Conservation (phyloP, 2,113 vertebrate species). For the Montifringilla adamsi region DNA sequence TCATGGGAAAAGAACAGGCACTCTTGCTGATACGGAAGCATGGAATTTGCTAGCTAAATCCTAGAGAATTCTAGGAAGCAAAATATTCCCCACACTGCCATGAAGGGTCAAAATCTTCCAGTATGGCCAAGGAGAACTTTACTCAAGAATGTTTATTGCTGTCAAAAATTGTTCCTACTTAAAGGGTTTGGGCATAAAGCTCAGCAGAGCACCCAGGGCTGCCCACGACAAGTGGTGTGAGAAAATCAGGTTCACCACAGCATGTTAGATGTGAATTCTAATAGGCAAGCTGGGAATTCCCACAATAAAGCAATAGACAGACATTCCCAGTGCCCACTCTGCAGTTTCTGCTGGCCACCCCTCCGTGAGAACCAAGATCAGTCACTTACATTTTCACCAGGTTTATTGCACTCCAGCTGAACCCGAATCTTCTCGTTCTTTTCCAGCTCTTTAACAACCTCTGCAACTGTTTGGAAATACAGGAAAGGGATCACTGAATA, state of each 20-base stretch:
- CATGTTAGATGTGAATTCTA: neutral
- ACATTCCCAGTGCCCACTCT: neutral
- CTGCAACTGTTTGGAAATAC: constrained; percentile 79
- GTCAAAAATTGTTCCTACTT: neutral
- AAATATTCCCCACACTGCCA: neutral
- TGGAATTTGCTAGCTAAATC: constrained; percentile 27
- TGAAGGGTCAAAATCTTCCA: neutral
- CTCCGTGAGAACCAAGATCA: neutral
- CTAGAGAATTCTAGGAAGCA: constrained; percentile 12
- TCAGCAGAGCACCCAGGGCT: neutral
- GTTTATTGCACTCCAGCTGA: constrained; percentile 73
- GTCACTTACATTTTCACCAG: constrained; percentile 36
- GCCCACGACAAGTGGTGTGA: neutral
- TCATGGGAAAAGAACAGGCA: neutral
- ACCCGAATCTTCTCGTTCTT: constrained; percentile 82
- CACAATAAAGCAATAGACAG: neutral
- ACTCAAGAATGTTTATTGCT: neutral
- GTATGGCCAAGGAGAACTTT: neutral
- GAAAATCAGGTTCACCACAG: neutral
- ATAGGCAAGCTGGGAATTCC: neutral
- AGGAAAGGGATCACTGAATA: neutral
- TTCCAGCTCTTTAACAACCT: constrained; percentile 88
- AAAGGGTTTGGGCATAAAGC: neutral
- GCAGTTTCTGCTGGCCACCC: neutral
- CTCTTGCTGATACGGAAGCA: neutral